Percentiles rank a stretch among this genome's conserved stretches.
These are phyloP conservation scores for Tapirus indicus DNA, from an alignment of 2,797 vertebrate species.

Conservation along the genomic window DNA sequence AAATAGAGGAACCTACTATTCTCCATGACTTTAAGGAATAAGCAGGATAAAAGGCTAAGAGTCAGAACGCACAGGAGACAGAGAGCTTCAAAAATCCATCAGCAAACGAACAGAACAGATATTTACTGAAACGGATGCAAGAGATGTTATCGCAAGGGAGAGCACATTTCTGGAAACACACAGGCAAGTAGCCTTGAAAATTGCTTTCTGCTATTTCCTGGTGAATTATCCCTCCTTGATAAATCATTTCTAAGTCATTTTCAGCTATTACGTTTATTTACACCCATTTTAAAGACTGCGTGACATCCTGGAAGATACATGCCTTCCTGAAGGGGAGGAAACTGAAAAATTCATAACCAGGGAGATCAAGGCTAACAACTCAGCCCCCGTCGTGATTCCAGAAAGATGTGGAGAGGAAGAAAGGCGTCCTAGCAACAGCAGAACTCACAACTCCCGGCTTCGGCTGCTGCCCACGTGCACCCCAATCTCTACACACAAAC, in stretches of 20 bases:
- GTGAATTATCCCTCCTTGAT: conserved; percentile 32
- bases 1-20: neutral
- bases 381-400: neutral
- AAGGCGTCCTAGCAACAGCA: neutral
- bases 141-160: conserved; percentile 48
- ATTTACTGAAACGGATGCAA: conserved; percentile 25
- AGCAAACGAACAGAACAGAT: conserved; percentile 8
- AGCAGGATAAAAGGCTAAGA: neutral
- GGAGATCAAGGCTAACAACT: conserved; percentile 33
- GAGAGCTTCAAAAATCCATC: neutral
- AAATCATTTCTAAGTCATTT: conserved; percentile 65
- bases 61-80: neutral
- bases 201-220: conserved; percentile 44
- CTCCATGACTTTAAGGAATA: neutral
- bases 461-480: neutral
- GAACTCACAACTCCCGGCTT: neutral
- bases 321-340: conserved; percentile 50
- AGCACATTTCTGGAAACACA: conserved; percentile 34
- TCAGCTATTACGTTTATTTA: conserved; percentile 55
- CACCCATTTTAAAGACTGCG: conserved; percentile 63
- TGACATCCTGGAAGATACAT: conserved; percentile 60
- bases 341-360: conserved; percentile 31
- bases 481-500: fast-evolving
- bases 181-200: conserved; percentile 44
- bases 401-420: neutral